These are phyloP conservation scores for Herminia tarsipennalis DNA, from an alignment of 2,888 invertebrate genomes.

Conservation along the genomic window DNA sequence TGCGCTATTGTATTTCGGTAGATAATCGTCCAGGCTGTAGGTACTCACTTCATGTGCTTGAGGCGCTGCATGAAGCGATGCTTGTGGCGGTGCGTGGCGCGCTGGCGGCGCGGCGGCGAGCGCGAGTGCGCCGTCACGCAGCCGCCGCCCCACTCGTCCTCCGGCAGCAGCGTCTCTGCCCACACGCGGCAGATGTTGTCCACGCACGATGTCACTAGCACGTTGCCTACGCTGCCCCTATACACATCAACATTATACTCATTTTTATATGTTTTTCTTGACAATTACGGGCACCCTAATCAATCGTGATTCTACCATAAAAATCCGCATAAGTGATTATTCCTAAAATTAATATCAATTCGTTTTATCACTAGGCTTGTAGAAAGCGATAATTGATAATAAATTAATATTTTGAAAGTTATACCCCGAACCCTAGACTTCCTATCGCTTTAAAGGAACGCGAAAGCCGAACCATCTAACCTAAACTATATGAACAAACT, in stretches of 20 bases:
- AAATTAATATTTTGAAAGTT: no score
- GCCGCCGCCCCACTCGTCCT: conserved; percentile 92
- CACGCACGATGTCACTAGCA: conserved; percentile 98
- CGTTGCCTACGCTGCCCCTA: conserved; percentile 98
- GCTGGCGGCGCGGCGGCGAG: conserved; percentile 88
- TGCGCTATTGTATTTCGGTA: neutral
- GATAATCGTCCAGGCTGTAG: no score
- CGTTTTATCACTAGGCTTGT: no score
- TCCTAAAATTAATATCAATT: no score
- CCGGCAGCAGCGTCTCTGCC: conserved; percentile 98
- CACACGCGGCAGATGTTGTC: conserved; percentile 99
- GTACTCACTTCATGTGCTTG: conserved; percentile 96
- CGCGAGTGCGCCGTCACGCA: conserved; percentile 86
- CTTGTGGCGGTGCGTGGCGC: conserved; percentile 96
- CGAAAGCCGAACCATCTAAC: no score
- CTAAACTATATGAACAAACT: no score
- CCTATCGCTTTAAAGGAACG: no score
- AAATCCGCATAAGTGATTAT: no score
- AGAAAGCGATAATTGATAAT: no score
- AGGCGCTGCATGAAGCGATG: conserved; percentile 98
- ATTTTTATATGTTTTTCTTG: neutral
- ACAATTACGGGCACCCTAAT: no score
- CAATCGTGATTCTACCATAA: no score
- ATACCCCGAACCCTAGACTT: no score
- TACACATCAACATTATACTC: neutral